Base-by-base conservation (phyloP, 2,888 invertebrate genomes). In the Nezara viridula region DNA sequence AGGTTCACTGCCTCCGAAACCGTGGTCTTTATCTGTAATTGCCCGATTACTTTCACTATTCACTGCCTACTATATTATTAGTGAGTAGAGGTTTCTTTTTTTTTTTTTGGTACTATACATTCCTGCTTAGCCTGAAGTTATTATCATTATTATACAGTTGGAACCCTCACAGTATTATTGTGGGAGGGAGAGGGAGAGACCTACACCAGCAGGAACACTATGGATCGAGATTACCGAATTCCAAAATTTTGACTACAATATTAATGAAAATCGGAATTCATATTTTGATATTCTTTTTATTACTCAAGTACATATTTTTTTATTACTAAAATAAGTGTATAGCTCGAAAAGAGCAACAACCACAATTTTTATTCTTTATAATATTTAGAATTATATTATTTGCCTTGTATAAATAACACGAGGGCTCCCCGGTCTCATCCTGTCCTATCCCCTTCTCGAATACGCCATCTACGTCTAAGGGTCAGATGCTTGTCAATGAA, bases 1-100 rank as follows among this genome's bases (percentile, higher is more conserved):
- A 81, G 81, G 81, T 40, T 81, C 81, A 47, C 81, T 81, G 81
- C 81, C 81, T 81, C 81, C 44, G 81, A 47, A 81, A 81, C 81
- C 81, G 44, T 40, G 44, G 81, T 47, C 44, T 81, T 81, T 81
- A 81, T 81, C 81, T 81, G 44, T 81, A 81, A 81, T 81, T 81
- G 81, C 44, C 81, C 44, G 44, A 81, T 81, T 81, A 81, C 81
- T 81, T 81, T 81, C 81, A 44, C 81, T 81, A 44, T 81, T 81
- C 44, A 40, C 44, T 81, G 81, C 81, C 81, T 81, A 44, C 44
- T 81, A 40, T 47, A 24, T 81, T 47, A 81, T 81, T 81, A 81
- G 81, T 81, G 81, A 73, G 66, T 73, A 73, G 66, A 21, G 66
- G 32, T 37, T 60, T 14, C 9, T 60, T 27, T 60, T 60, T 14